phyloP scores from a whole-genome alignment of 2,113 vertebrate genomes.

The Macquaria ambigua region DNA sequence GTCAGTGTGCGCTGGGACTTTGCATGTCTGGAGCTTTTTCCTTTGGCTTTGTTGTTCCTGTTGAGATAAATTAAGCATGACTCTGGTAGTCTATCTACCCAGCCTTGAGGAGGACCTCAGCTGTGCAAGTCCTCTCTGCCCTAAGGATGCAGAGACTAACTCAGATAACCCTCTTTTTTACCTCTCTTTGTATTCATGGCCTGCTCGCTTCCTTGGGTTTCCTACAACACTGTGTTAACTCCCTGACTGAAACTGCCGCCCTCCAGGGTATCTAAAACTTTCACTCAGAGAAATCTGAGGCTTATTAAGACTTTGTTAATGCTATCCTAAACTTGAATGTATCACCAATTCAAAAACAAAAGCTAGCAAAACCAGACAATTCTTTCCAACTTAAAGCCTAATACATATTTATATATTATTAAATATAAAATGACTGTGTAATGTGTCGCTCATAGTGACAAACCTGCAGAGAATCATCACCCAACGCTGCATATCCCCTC shows the following conservation, averaged over 20 bases:
- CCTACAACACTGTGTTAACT: background rate
- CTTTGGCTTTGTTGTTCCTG: conserved; percentile 36
- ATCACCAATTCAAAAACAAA: background rate
- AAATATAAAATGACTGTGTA: background rate
- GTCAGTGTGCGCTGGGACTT: conserved; percentile 11
- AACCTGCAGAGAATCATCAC: background rate
- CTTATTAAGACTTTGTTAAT: background rate
- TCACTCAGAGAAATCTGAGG: background rate
- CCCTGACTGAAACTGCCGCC: background rate
- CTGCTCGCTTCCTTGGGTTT: background rate
- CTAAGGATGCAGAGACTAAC: conserved; percentile 20
- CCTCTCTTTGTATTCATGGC: conserved; percentile 14
- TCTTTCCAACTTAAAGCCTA: too few species aligned
- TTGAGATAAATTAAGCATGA: conserved; percentile 54
- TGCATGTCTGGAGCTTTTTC: conserved; percentile 17
- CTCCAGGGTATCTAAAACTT: background rate
- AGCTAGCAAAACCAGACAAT: background rate
- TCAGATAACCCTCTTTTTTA: conserved; percentile 13
- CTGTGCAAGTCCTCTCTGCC: conserved; percentile 47
- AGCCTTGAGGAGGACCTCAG: conserved; percentile 56
- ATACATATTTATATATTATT: background rate
- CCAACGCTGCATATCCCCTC: background rate
- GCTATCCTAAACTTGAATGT: background rate
- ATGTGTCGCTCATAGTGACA: background rate
- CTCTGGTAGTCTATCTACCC: conserved; percentile 25